Percentiles rank a stretch among this genome's conserved stretches.
Conservation (phyloP, 2,797 vertebrate species). For the Holocentrus rufus region DNA sequence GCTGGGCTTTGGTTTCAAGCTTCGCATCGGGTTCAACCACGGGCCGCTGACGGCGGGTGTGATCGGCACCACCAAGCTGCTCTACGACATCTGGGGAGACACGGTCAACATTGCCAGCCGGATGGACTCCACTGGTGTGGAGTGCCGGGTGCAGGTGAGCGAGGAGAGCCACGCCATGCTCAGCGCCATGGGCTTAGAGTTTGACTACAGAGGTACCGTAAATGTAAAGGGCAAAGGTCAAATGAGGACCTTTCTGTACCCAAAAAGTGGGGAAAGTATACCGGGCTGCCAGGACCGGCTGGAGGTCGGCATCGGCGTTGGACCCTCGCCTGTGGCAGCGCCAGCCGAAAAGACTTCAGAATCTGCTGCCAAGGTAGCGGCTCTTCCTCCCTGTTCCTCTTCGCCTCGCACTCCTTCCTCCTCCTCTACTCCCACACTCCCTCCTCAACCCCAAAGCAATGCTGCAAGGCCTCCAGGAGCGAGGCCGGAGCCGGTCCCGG, state of each 20-base stretch:
- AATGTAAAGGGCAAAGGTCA: conserved; percentile 99
- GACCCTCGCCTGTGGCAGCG: conserved; percentile 77
- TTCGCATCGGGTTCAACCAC: conserved; percentile 96
- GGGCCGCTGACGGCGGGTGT: conserved; percentile 96
- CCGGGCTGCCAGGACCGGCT: conserved; percentile 80
- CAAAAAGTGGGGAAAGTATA: conserved; percentile 88
- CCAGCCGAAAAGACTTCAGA: conserved; percentile 54
- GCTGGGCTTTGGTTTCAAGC: conserved; percentile 98
- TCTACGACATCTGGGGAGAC: conserved; percentile 99
- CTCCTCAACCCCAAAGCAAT: conserved; percentile 46
- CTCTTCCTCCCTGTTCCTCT: conserved; percentile 41
- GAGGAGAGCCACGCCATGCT: conserved; percentile 94
- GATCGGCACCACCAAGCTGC: conserved; percentile 96
- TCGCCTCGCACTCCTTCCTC: conserved; percentile 5
- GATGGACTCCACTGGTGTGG: conserved; percentile 98
- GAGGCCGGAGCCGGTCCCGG: conserved; percentile 42
- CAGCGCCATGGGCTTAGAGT: conserved; percentile 92
- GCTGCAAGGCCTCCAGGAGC: conserved; percentile 47
- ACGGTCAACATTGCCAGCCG: conserved; percentile 99
- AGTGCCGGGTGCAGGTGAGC: conserved; percentile 97
- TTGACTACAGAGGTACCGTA: conserved; percentile 97
- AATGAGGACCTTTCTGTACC: conserved; percentile 99
- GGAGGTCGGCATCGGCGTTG: conserved; percentile 77
- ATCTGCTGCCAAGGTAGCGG: conserved; percentile 41
- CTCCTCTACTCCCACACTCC: conserved; percentile 40